Evolutionary conservation across 37 sponge, comb jelly and placozoan genomes (phyloP).

Genomic region (Cladorhizidae sp.): DNA sequence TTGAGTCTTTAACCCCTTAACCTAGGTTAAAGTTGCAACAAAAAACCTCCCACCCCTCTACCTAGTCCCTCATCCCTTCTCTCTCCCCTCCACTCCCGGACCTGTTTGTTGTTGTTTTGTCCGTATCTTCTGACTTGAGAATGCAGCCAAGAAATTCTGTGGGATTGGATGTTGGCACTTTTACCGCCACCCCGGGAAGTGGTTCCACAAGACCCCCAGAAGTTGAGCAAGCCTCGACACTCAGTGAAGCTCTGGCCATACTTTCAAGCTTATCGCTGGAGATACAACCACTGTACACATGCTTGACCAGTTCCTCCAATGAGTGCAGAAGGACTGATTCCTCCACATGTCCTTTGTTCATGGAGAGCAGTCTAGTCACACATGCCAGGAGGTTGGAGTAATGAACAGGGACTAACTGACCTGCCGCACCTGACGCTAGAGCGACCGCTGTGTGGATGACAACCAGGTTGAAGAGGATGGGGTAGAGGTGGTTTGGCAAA

Average conservation of each 20-base stretch:
- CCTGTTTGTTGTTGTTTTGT: too few relatives aligned
- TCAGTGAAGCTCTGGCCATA: not conserved
- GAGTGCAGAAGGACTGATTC: not conserved
- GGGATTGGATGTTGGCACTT: not conserved
- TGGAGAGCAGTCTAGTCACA: not conserved
- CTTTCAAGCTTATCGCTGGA: not conserved
- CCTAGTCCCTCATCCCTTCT: too few relatives aligned
- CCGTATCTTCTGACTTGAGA: too few relatives aligned
- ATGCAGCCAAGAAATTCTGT: too few relatives aligned
- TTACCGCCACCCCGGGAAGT: not conserved
- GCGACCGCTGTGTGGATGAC: slow-evolving; percentile 27
- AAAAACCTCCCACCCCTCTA: too few relatives aligned
- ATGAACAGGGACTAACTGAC: not conserved
- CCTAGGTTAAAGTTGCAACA: too few relatives aligned
- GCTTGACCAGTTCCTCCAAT: not conserved
- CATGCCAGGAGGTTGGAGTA: not conserved
- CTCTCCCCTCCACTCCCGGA: too few relatives aligned
- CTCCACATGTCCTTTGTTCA: not conserved
- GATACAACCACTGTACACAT: slow-evolving; percentile 23
- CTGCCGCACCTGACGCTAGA: not conserved
- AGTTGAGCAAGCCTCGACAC: not conserved
- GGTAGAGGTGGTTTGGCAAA: not conserved
- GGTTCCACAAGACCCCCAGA: not conserved
- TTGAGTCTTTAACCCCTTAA: too few relatives aligned
- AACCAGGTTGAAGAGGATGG: slow-evolving; percentile 20